phyloP scores from a whole-genome alignment of 2,797 vertebrate species.

The Danionella dracula region DNA sequence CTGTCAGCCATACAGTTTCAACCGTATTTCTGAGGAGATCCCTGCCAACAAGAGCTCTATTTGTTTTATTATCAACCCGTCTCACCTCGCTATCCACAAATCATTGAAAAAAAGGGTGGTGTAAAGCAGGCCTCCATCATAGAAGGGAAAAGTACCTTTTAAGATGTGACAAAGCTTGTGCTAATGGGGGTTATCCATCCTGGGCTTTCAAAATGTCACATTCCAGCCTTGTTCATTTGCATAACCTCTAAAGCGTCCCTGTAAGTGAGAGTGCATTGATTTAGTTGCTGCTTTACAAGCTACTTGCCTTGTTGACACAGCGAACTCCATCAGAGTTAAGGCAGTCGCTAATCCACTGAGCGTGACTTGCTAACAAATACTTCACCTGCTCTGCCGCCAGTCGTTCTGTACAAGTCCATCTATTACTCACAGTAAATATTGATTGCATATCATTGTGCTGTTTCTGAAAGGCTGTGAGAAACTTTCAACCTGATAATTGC shows the following conservation, averaged over 20 bases:
- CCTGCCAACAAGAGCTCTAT: slow-evolving; percentile 34
- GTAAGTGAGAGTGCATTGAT: slow-evolving; percentile 65
- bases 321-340: slow-evolving; percentile 62
- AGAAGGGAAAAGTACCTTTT: slow-evolving; percentile 68
- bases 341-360: slow-evolving; percentile 70
- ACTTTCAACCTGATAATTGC: slow-evolving; percentile 42
- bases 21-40: slow-evolving; percentile 1
- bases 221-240: slow-evolving; percentile 67
- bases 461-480: slow-evolving; percentile 42
- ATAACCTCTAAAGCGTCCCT: slow-evolving; percentile 70
- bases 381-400: slow-evolving; percentile 42
- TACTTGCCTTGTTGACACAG: slow-evolving; percentile 70
- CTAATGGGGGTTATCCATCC: slow-evolving; percentile 76
- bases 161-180: slow-evolving; percentile 69
- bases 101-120: slow-evolving; percentile 50
- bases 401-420: slow-evolving; percentile 47
- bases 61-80: slow-evolving; percentile 67
- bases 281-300: slow-evolving; percentile 64
- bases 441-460: slow-evolving; percentile 57
- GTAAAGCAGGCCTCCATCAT: slow-evolving; percentile 59
- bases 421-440: slow-evolving; percentile 58
- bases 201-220: slow-evolving; percentile 79
- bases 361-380: slow-evolving; percentile 54
- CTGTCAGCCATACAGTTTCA: not conserved
- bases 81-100: slow-evolving; percentile 65